phyloP scores from a whole-genome alignment of 2,113 vertebrate species.

The Seriola dumerili region DNA sequence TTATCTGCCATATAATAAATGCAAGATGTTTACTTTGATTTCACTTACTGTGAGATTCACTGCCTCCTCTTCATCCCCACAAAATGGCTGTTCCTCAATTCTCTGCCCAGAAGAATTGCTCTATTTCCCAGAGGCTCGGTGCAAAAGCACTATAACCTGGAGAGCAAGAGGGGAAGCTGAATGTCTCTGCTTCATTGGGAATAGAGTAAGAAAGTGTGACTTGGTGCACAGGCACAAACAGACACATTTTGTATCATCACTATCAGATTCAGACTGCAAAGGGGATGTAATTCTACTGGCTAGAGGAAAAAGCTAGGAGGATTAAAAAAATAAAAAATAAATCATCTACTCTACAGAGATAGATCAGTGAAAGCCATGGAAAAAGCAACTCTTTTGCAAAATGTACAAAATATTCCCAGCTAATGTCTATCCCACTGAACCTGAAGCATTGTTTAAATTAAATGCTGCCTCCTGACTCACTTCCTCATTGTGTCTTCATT shows the following conservation, averaged over 20 bases:
- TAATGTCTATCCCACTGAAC: neutral
- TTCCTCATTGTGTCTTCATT: neutral
- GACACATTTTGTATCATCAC: neutral
- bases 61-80: neutral
- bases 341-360: neutral
- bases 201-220: neutral
- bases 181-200: neutral
- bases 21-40: slow-evolving; percentile 19
- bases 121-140: neutral
- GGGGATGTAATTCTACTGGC: neutral
- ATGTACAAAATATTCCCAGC: neutral
- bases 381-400: neutral
- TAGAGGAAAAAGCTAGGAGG: neutral
- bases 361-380: neutral
- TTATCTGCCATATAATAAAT: neutral
- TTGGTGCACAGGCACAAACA: neutral
- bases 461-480: neutral
- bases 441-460: neutral
- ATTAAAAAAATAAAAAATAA: neutral
- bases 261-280: neutral
- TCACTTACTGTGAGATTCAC: neutral
- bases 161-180: neutral
- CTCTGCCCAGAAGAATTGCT: neutral
- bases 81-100: neutral
- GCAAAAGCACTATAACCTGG: neutral